Evolutionary conservation across 2,797 vertebrate species (phyloP).

Genomic region (Chelon auratus): DNA sequence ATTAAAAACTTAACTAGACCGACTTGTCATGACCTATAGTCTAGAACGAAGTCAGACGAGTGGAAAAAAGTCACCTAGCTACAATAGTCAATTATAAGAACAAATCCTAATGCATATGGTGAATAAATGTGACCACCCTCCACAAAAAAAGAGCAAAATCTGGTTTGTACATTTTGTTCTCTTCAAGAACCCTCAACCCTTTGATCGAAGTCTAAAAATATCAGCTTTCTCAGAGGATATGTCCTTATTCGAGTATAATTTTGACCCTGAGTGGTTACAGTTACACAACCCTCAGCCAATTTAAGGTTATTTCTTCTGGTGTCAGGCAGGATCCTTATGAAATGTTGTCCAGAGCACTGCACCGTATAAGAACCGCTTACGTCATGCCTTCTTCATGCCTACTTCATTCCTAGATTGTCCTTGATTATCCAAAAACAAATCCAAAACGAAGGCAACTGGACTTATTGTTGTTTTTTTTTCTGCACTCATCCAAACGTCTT

Average conservation of each 20-base stretch:
- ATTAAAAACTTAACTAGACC: slow-evolving; percentile 21
- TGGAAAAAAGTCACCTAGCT: background rate
- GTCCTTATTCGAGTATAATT: slow-evolving; percentile 2
- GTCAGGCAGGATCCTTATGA: background rate
- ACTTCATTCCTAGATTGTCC: too few species aligned
- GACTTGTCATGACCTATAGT: slow-evolving; percentile 15
- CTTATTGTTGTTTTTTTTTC: too few species aligned
- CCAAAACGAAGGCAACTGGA: too few species aligned
- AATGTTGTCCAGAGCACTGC: too few species aligned
- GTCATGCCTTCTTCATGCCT: too few species aligned
- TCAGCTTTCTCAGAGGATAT: slow-evolving; percentile 2
- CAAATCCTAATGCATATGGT: slow-evolving; percentile 2
- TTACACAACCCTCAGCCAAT: background rate
- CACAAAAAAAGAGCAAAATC: too few species aligned
- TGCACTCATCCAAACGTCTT: too few species aligned
- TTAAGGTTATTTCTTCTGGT: background rate
- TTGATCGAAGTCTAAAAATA: background rate
- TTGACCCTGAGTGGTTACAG: slow-evolving; percentile 2
- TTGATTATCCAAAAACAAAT: too few species aligned
- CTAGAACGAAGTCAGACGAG: background rate
- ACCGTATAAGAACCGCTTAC: too few species aligned
- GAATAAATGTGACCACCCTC: background rate
- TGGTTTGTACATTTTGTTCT: too few species aligned
- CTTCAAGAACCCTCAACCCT: too few species aligned
- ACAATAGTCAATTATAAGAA: slow-evolving; percentile 10